phyloP scores from a whole-genome alignment of 2,113 vertebrate species.

The Phrynosoma platyrhinos region DNA sequence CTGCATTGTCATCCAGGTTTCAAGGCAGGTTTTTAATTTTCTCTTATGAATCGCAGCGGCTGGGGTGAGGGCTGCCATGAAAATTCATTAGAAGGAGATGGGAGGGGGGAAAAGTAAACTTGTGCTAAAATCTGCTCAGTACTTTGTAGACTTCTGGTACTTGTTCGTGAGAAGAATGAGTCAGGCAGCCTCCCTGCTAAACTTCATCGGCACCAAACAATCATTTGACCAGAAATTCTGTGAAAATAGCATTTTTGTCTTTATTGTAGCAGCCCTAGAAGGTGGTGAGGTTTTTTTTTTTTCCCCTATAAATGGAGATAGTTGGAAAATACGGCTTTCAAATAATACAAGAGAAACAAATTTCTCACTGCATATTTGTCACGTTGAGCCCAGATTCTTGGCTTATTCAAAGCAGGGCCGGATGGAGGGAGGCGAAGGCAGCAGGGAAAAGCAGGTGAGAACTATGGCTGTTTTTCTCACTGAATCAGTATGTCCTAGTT shows the following conservation, averaged over 20 bases:
- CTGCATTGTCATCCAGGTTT: conserved; percentile 62
- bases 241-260: conserved; percentile 31
- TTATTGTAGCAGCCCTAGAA: neutral
- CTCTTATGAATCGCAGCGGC: conserved; percentile 67
- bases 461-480: neutral
- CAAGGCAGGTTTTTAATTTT: conserved; percentile 76
- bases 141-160: conserved; percentile 58
- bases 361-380: conserved; percentile 12
- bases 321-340: conserved; percentile 51
- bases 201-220: conserved; percentile 44
- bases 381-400: neutral
- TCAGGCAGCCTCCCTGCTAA: conserved; percentile 53
- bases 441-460: neutral
- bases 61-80: conserved; percentile 69
- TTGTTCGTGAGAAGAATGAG: conserved; percentile 50
- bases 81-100: conserved; percentile 73
- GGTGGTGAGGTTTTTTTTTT: neutral
- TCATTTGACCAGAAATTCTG: neutral
- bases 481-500: neutral
- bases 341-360: neutral
- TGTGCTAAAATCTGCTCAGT: conserved; percentile 64
- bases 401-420: neutral
- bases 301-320: conserved; percentile 22
- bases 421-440: neutral
- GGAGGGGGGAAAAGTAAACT: conserved; percentile 64